Percentiles rank a stretch among this genome's conserved stretches.
These are phyloP conservation scores for Scaptomyza tumidula DNA, from an alignment of 2,888 invertebrate genomes.

Conservation along the genomic window DNA sequence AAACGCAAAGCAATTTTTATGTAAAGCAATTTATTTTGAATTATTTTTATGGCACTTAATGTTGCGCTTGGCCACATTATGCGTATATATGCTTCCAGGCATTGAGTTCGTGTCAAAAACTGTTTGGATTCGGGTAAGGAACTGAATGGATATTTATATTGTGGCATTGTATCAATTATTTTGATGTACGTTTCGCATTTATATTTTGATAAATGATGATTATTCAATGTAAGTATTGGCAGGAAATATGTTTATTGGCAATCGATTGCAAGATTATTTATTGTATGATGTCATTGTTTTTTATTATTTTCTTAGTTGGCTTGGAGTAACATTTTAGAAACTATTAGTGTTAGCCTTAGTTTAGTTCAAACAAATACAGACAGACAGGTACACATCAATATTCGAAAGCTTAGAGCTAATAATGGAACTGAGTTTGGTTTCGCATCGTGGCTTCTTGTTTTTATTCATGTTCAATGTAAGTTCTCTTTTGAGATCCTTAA, in stretches of 20 bases:
- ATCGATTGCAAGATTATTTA: not conserved
- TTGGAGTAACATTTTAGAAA: not conserved
- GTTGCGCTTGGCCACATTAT: constrained; percentile 66
- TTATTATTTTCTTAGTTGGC: not conserved
- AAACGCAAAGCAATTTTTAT: constrained; percentile 80
- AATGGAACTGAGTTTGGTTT: constrained; percentile 11
- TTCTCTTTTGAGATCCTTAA: not conserved
- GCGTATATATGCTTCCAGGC: constrained; percentile 15
- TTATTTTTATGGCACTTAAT: constrained; percentile 85
- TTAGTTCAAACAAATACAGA: not conserved
- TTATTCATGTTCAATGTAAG: constrained; percentile 6
- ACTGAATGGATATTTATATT: not conserved
- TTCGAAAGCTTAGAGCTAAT: not conserved
- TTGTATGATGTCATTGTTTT: too few species aligned
- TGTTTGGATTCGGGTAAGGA: not conserved
- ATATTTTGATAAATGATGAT: constrained; percentile 6
- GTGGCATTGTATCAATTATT: constrained; percentile 8
- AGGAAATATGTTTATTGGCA: constrained; percentile 2
- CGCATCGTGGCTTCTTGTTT: not conserved
- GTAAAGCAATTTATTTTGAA: constrained; percentile 85
- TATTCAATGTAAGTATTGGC: constrained; percentile 1
- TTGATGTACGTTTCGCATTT: not conserved
- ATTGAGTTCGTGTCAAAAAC: not conserved
- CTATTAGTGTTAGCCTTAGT: not conserved
- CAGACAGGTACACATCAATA: not conserved